Evolutionary conservation across 2,113 vertebrate species (phyloP), one percentile per base, ranked within the genome.

Genomic region (rat (Rattus norvegicus)): DNA sequence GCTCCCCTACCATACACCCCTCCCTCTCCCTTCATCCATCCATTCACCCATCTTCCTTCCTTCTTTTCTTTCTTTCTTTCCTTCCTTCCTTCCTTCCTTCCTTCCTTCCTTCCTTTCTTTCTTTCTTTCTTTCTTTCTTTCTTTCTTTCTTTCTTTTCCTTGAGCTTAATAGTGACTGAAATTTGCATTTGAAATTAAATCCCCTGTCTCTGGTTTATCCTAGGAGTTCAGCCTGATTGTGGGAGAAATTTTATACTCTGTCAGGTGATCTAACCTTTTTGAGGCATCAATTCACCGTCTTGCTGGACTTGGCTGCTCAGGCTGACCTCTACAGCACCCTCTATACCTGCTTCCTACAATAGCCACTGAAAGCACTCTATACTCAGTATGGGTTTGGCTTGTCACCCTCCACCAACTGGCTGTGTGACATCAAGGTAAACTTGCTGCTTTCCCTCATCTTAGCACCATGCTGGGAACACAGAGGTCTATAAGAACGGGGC

Each of bases 61-160:
- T 13, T 10, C 47, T 14, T 52, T 2, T 20, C 69, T 17, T 8
- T 1, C 36, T 12, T 10, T 28, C 28, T 52, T 2, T 20, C 0
- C 3, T 2, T 5, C 59, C n/a, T 8, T 5, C 13, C 3, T 13
- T 33, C 12, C 67, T 30, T 33, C 33, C 19, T 10, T 73, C n/a
- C 26, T 1, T 20, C 17, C 7, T 19, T 9, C 33, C 52, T 10
- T 8, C 3, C 36, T 13, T 10, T 28, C 28, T 52, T 2, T 20
- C 22, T 54, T 5, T 1, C 7, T 30, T 11, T 13, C 43, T 43
- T 43, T 43, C 43, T 43, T 43, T 43, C 7, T n/a, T 1, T 5
- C 17, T 14, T 14, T 2, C 3, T 24, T 2, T 0, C 4, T 14
- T 2, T 22, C 5, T 11, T n/a, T 0, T 63, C 59, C 77, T 4